Conservation (phyloP, 2,888 invertebrate genomes). For the Acleris cristana region DNA sequence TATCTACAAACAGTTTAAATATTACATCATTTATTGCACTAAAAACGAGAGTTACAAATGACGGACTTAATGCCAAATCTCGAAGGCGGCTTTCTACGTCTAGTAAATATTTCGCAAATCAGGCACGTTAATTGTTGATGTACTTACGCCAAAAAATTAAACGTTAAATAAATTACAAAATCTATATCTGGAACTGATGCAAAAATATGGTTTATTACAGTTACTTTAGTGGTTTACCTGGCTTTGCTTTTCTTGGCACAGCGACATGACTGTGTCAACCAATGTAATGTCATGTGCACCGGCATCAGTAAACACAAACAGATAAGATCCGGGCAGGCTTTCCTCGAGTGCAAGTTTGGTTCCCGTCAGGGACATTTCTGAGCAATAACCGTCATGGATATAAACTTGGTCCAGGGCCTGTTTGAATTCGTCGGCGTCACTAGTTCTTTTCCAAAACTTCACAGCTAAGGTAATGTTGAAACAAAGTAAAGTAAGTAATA, state of each 20-base stretch:
- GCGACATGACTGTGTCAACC: conserved; percentile 38
- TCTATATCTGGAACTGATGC: too few relatives aligned
- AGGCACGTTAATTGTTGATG: too few relatives aligned
- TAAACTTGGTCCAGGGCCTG: conserved; percentile 7
- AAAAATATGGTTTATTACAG: too few relatives aligned
- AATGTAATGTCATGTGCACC: conserved; percentile 44
- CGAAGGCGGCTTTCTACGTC: too few relatives aligned
- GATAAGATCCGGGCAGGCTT: conserved; percentile 47
- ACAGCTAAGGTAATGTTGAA: not conserved
- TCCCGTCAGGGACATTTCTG: conserved; percentile 47
- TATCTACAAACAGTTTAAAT: conserved; percentile 31
- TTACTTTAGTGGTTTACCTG: conserved; percentile 8
- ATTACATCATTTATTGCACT: too few relatives aligned
- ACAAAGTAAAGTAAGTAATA: not conserved
- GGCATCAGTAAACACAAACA: conserved; percentile 56
- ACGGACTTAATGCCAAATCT: too few relatives aligned
- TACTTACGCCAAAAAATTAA: too few relatives aligned
- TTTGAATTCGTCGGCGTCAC: conserved; percentile 15
- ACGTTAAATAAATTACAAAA: too few relatives aligned
- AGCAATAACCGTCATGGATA: conserved; percentile 40
- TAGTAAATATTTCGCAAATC: too few relatives aligned
- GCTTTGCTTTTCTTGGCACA: conserved; percentile 48
- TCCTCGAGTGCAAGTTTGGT: conserved; percentile 43
- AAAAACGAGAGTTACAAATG: too few relatives aligned
- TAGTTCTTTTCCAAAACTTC: not conserved